Evolutionary conservation across 1,140 invertebrate species (phyloP).

Genomic region (Trichonephila clavipes): DNA sequence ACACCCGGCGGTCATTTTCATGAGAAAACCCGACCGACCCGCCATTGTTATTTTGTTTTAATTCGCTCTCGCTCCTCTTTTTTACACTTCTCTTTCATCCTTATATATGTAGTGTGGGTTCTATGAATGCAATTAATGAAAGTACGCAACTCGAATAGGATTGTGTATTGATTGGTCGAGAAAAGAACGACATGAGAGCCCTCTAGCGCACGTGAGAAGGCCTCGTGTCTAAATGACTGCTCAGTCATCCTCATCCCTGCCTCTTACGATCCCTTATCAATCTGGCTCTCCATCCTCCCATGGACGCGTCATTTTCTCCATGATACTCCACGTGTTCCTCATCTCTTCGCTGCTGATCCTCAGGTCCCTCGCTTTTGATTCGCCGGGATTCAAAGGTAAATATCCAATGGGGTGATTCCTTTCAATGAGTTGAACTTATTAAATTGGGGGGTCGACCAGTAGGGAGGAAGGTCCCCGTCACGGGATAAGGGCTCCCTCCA

Average conservation of each 20-base stretch:
- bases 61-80: neutral
- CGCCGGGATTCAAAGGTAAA: constrained; percentile 73
- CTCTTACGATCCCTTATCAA: constrained; percentile 50
- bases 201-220: constrained; percentile 64
- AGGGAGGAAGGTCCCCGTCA: neutral
- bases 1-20: constrained; percentile 61
- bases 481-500: constrained; percentile 4
- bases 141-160: constrained; percentile 65
- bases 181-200: constrained; percentile 63
- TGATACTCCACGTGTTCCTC: constrained; percentile 67
- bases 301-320: constrained; percentile 57
- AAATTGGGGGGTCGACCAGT: constrained; percentile 9
- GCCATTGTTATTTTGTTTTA: constrained; percentile 59
- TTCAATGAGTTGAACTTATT: constrained; percentile 37
- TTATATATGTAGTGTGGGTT: neutral
- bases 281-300: constrained; percentile 72
- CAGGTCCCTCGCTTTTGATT: constrained; percentile 67
- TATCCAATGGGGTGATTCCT: constrained; percentile 62
- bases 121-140: constrained; percentile 72
- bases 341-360: constrained; percentile 8
- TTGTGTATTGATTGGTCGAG: constrained; percentile 70
- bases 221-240: constrained; percentile 67
- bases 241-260: constrained; percentile 71
- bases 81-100: neutral
- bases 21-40: neutral